These are phyloP conservation scores for Stigmatopora argus DNA, from an alignment of 2,113 vertebrate species.

Conservation along the genomic window DNA sequence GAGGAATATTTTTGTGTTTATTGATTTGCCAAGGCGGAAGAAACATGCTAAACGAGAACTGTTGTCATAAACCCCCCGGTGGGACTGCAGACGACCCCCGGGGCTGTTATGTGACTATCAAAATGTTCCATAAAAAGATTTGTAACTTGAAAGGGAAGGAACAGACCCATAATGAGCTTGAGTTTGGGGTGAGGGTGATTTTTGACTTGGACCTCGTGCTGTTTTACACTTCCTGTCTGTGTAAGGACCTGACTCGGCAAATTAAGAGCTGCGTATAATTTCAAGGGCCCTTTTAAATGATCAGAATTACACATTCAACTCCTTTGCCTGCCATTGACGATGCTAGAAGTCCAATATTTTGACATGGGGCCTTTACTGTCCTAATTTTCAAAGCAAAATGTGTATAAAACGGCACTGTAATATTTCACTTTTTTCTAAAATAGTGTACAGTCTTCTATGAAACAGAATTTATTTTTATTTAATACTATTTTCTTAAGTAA, in stretches of 20 bases:
- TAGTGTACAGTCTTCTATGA: too few relatives aligned
- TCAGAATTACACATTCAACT: too few relatives aligned
- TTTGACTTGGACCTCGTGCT: not conserved
- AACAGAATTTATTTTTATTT: too few relatives aligned
- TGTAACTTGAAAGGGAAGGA: slow-evolving; percentile 21
- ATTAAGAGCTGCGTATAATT: not conserved
- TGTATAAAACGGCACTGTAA: too few relatives aligned
- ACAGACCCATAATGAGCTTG: slow-evolving; percentile 24
- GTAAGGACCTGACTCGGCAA: slow-evolving; percentile 16
- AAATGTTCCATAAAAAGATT: slow-evolving; percentile 15
- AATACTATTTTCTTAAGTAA: too few relatives aligned
- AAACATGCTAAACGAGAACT: slow-evolving; percentile 6
- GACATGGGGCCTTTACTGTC: too few relatives aligned
- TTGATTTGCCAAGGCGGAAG: not conserved
- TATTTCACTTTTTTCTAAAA: too few relatives aligned
- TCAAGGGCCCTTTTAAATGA: not conserved
- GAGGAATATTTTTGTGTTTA: slow-evolving; percentile 30
- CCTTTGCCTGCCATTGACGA: too few relatives aligned
- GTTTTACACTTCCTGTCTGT: slow-evolving; percentile 45
- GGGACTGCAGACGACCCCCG: not conserved
- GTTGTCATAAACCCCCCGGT: slow-evolving; percentile 29
- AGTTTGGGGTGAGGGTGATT: slow-evolving; percentile 14
- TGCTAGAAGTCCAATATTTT: too few relatives aligned
- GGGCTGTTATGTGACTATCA: not conserved
- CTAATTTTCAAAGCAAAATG: too few relatives aligned